phyloP scores from a whole-genome alignment of 2,888 invertebrate species.

The Pseudanteris insignis region DNA sequence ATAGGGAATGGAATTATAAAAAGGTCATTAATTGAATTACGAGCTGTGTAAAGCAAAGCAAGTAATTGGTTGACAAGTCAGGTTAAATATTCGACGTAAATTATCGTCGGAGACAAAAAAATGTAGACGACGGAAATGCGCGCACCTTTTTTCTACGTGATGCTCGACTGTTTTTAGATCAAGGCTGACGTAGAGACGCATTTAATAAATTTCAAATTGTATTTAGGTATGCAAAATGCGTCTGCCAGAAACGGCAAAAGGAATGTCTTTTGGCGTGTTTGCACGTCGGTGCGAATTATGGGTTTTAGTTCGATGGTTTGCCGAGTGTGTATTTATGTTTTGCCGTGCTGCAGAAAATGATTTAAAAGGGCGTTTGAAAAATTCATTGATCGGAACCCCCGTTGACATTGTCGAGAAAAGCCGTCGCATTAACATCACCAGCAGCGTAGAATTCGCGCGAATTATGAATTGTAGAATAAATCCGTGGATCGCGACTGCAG shows the following conservation, averaged over 20 bases:
- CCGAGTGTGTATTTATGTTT: slow-evolving; percentile 30
- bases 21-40: too few species aligned
- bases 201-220: slow-evolving; percentile 43
- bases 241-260: slow-evolving; percentile 31
- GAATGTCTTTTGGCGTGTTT: slow-evolving; percentile 36
- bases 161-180: slow-evolving; percentile 17
- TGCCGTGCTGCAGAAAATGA: slow-evolving; percentile 20
- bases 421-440: slow-evolving; percentile 12
- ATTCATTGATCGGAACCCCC: slow-evolving; percentile 19
- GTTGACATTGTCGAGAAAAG: slow-evolving; percentile 17
- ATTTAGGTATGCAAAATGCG: slow-evolving; percentile 41
- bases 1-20: too few species aligned
- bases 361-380: slow-evolving; percentile 28
- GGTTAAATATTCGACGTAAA: slow-evolving; percentile 15
- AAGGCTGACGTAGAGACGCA: slow-evolving; percentile 30
- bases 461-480: slow-evolving; percentile 37
- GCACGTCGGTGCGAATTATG: slow-evolving; percentile 38
- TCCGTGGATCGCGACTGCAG: slow-evolving; percentile 15
- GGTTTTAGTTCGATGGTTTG: slow-evolving; percentile 30
- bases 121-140: slow-evolving; percentile 1
- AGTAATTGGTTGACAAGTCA: background rate
- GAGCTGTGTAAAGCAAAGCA: too few species aligned
- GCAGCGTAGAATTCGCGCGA: slow-evolving; percentile 9
- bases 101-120: slow-evolving; percentile 17
- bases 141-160: slow-evolving; percentile 6